Evolutionary conservation across 2,113 vertebrate species (phyloP).

Genomic region (Anguilla rostrata): DNA sequence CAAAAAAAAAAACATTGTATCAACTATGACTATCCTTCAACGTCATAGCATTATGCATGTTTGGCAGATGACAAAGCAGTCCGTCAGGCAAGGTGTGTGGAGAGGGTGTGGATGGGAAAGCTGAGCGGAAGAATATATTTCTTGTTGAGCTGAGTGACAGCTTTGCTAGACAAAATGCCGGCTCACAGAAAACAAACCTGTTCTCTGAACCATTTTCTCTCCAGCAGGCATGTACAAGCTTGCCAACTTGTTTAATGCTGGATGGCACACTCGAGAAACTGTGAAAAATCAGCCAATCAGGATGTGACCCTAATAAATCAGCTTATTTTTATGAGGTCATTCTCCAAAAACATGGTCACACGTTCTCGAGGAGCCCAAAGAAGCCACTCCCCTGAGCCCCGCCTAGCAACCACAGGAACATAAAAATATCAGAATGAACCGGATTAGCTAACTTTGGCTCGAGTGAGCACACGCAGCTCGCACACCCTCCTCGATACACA

Average conservation of each 20-base stretch:
- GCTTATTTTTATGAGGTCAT: neutral
- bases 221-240: neutral
- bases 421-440: slow-evolving; percentile 1
- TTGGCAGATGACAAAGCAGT: slow-evolving; percentile 23
- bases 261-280: neutral
- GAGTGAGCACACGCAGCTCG: neutral
- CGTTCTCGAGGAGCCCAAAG: neutral
- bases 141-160: neutral
- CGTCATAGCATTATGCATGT: slow-evolving; percentile 27
- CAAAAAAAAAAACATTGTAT: slow-evolving; percentile 35
- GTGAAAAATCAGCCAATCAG: neutral
- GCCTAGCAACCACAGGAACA: neutral
- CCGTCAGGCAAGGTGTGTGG: neutral
- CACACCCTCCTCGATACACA: neutral
- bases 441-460: neutral
- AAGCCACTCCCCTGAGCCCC: neutral
- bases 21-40: neutral
- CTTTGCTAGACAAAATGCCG: neutral
- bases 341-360: neutral
- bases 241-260: neutral
- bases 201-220: slow-evolving; percentile 37
- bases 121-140: neutral
- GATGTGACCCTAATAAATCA: neutral
- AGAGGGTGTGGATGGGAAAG: slow-evolving; percentile 11
- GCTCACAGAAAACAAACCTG: slow-evolving; percentile 57